Base-by-base conservation (phyloP, 1,140 invertebrate species). In the Hyles vespertilio region DNA sequence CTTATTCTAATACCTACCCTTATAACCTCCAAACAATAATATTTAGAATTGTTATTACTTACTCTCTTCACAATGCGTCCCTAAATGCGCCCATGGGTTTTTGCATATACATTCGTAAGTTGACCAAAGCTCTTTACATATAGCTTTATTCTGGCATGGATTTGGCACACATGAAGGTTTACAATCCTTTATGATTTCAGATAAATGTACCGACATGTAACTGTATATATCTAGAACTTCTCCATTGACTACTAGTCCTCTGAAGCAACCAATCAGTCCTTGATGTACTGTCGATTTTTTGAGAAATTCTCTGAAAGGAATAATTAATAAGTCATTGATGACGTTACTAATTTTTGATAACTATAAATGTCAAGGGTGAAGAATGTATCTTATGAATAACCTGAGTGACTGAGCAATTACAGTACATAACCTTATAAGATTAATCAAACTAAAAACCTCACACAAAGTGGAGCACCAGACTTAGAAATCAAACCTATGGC, bases 121-220 rank as follows among this genome's bases (percentile, higher is more conserved):
- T 46, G 95, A 97, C 97, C 97, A 98, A 2, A 96, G 90, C 85
- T 98, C 97, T 66, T 96, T 94, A 85, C 97, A 98, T 61, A 92
- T 93, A 0, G 95, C 97, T 36, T 94, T 95, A 83, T 98, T 98
- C 87, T 95, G 92, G 83, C 97, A 98, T 22, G 97, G 97, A 79
- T 97, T 97, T 0, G 96, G 96, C 67, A 96, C 95, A 89, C 97
- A 98, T 0, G 95, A 97, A 3, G 97, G 96, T 78, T 96, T 96
- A 77, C 97, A 98, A 78, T 97, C 96, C 81, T 95, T 95, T 45
- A 96, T 96, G 57, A 98, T 97, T 87, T 96, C 95, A 45, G 95
- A 95, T 45, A 96, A 87, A 84, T 96, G 95, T 54, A 97, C 95
- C n/a, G 95, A 96, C 95, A 97, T 97, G 84, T 97, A 97, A 72